Percentiles rank a stretch among this genome's conserved stretches.
phyloP scores from a whole-genome alignment of 2,797 vertebrate genomes.

The Spinibarbus caldwelli region DNA sequence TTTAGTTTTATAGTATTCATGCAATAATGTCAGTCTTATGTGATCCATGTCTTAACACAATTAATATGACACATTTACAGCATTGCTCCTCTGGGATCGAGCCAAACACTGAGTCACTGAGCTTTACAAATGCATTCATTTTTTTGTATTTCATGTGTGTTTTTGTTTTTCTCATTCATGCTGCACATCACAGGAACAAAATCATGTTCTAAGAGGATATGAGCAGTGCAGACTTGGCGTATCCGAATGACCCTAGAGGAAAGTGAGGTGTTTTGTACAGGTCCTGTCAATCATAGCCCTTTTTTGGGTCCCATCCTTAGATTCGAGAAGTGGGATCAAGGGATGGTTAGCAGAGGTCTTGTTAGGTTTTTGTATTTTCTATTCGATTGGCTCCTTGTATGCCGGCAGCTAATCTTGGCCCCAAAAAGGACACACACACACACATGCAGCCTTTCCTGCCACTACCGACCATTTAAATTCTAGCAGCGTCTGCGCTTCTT shows the following conservation, averaged over 20 bases:
- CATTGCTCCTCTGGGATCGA: slow-evolving; percentile 6
- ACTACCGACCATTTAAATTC: slow-evolving; percentile 71
- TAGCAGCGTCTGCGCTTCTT: slow-evolving; percentile 59
- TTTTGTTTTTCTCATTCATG: slow-evolving; percentile 34
- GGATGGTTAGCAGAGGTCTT: slow-evolving; percentile 29
- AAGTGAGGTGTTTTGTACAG: slow-evolving; percentile 13
- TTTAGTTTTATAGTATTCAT: not conserved
- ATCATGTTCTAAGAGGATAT: slow-evolving; percentile 39
- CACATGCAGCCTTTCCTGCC: slow-evolving; percentile 8
- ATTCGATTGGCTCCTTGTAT: slow-evolving; percentile 38
- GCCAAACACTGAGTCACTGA: slow-evolving; percentile 26
- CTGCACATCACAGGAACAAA: slow-evolving; percentile 34
- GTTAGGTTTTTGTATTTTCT: slow-evolving; percentile 12
- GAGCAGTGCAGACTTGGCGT: slow-evolving; percentile 5
- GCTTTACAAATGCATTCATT: slow-evolving; percentile 15
- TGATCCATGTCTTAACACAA: slow-evolving; percentile 12
- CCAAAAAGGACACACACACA: slow-evolving; percentile 4
- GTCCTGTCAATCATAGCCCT: not conserved
- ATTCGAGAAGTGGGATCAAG: slow-evolving; percentile 25
- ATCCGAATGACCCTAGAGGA: slow-evolving; percentile 29
- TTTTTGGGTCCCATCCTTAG: not conserved
- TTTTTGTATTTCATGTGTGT: not conserved
- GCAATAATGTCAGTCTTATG: not conserved
- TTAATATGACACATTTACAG: slow-evolving; percentile 9
- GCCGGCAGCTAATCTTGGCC: slow-evolving; percentile 42